Evolutionary conservation across 2,113 vertebrate genomes (phyloP).

Genomic region (Neopipo cinnamomea): DNA sequence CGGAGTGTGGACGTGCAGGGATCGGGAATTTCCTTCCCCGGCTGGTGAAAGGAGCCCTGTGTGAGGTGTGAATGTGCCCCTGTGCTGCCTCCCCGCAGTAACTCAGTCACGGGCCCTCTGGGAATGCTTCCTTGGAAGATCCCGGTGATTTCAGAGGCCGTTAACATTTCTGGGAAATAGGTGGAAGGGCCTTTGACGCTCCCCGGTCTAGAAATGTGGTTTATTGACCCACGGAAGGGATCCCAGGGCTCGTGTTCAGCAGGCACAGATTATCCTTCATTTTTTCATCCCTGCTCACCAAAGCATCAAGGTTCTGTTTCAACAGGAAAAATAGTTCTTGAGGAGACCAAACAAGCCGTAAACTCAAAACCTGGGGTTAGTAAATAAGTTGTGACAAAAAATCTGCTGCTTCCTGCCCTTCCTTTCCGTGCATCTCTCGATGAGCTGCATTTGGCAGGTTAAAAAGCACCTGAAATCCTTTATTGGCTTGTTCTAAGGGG

Average conservation of each 20-base stretch:
- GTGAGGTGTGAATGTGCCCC: neutral
- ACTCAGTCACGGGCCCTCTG: neutral
- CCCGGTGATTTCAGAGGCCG: neutral
- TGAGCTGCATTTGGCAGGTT: slow-evolving; percentile 53
- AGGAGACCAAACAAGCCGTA: neutral
- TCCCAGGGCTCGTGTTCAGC: neutral
- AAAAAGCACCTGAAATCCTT: slow-evolving; percentile 62
- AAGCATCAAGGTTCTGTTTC: neutral
- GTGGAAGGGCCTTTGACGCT: neutral
- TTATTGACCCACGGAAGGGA: neutral
- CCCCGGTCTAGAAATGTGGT: neutral
- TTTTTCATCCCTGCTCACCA: neutral
- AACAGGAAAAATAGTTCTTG: neutral
- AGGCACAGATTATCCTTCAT: neutral
- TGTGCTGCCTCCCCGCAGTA: neutral
- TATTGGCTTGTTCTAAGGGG: slow-evolving; percentile 47
- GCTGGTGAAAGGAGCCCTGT: neutral
- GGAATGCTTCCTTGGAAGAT: neutral
- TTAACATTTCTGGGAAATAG: neutral
- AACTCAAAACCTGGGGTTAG: neutral
- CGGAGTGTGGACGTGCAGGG: rapidly evolving
- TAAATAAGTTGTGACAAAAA: slow-evolving; percentile 27
- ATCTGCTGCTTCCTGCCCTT: slow-evolving; percentile 29
- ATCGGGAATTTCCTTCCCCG: neutral
- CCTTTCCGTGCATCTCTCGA: slow-evolving; percentile 10